Percentiles rank a stretch among this genome's conserved stretches.
These are phyloP conservation scores for Choristoneura rosaceana DNA, from an alignment of 2,888 invertebrate species.

Conservation along the genomic window DNA sequence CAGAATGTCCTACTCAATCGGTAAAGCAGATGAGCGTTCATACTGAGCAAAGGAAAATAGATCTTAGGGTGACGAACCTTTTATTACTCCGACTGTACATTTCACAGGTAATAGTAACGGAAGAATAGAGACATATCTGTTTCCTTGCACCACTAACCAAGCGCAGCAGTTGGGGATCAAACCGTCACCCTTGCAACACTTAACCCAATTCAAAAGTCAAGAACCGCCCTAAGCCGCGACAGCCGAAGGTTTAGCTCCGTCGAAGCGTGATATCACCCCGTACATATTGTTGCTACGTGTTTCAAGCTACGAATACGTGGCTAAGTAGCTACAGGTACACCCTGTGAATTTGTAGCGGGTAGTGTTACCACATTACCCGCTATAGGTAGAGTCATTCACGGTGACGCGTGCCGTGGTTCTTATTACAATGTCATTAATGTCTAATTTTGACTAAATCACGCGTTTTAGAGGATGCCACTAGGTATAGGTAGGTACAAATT, in stretches of 20 bases:
- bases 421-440: too few relatives aligned
- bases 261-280: constrained; percentile 52
- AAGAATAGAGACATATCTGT: neutral
- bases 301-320: constrained; percentile 10
- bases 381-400: too few relatives aligned
- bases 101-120: too few relatives aligned
- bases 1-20: too few relatives aligned
- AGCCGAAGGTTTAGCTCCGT: constrained; percentile 46
- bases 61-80: too few relatives aligned
- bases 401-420: too few relatives aligned
- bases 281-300: constrained; percentile 53
- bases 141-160: constrained; percentile 17
- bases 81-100: too few relatives aligned
- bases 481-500: too few relatives aligned
- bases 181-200: constrained; percentile 20
- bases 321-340: neutral
- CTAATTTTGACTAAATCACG: too few relatives aligned
- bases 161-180: constrained; percentile 25
- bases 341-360: constrained; percentile 28
- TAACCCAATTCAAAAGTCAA: constrained; percentile 36
- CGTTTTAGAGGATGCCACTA: too few relatives aligned
- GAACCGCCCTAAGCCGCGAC: constrained; percentile 42
- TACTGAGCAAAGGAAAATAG: too few relatives aligned
- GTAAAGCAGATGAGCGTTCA: too few relatives aligned
- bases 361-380: neutral